Evolutionary conservation across 1,140 invertebrate species (phyloP).

Genomic region (Atta texana): DNA sequence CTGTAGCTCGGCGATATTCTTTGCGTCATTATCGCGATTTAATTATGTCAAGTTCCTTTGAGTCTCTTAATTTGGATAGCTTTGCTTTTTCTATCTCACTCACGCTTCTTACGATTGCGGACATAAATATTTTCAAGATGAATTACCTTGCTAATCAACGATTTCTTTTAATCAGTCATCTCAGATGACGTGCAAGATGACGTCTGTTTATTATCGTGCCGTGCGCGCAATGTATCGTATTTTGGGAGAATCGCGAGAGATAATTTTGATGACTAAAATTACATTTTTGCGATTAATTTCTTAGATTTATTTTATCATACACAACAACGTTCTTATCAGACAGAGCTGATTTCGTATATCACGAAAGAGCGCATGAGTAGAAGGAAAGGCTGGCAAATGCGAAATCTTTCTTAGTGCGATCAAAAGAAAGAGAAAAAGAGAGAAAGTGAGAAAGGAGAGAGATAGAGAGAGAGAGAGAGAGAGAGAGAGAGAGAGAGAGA

Average conservation of each 20-base stretch:
- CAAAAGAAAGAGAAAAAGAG: slow-evolving; percentile 7
- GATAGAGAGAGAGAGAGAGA: background rate
- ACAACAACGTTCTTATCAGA: slow-evolving; percentile 18
- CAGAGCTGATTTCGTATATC: slow-evolving; percentile 16
- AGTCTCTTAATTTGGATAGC: slow-evolving; percentile 74
- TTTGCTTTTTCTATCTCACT: slow-evolving; percentile 46
- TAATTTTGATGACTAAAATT: background rate
- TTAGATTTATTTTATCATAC: slow-evolving; percentile 29
- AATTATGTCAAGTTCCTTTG: slow-evolving; percentile 81
- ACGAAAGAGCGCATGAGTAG: slow-evolving; percentile 5
- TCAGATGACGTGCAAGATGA: slow-evolving; percentile 15
- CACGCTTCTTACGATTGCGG: slow-evolving; percentile 39
- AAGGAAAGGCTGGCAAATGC: slow-evolving; percentile 59
- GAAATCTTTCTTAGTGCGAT: slow-evolving; percentile 67
- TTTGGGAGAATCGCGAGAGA: background rate
- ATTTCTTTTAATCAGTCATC: slow-evolving; percentile 73
- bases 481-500: background rate
- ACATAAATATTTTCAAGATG: slow-evolving; percentile 71
- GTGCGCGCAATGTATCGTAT: slow-evolving; percentile 1
- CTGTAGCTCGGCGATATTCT: slow-evolving; percentile 75
- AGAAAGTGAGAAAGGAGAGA: background rate
- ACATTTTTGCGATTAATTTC: slow-evolving; percentile 15
- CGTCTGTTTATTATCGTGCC: slow-evolving; percentile 31
- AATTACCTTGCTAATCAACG: slow-evolving; percentile 62
- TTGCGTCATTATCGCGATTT: slow-evolving; percentile 82